Evolutionary conservation across 2,113 vertebrate species (phyloP), one percentile per base, ranked within the genome.

Genomic region (Empidonax alnorum): DNA sequence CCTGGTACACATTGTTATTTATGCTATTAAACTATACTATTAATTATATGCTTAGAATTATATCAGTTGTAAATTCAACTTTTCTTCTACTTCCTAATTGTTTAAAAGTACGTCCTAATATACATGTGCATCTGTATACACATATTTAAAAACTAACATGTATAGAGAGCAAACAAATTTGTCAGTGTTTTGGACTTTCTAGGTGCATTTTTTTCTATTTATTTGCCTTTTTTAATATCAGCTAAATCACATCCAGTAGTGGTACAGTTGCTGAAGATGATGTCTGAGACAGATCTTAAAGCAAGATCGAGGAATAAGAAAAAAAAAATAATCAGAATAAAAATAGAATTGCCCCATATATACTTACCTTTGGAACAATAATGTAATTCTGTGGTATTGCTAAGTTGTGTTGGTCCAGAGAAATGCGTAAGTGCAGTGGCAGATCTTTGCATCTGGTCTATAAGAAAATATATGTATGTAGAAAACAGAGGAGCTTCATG

Each of bases 1-100:
- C 56, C 63, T 94, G 72, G 61, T 94, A 97, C 56, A 81, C 90
- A 90, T 86, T 93, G 90, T 94, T 96, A 91, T 75, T 89, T 83
- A 55, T 3, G 23, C 18, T 69, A 52, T 55, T 63, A 87, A 87
- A 46, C 23, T 53, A 35, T 17, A 58, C 73, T 17, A 41, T 74
- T 47, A 72, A 74, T 90, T 83, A 55, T 47, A 92, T 72, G 41
- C n/a, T 84, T 41, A 37, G 18, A 88, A 82, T 73, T 13, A 22
- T 37, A 91, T 68, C 39, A 82, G 8, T 5, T 71, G 14, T 20
- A 72, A 90, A 78, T 72, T 83, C n/a, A 59, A 33, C 14, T 81
- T 93, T 87, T 92, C 21, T 93, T 61, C 35, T 66, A 2, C 28
- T 91, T 89, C 30, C 10, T 66, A 89, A 39, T 30, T 81, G 18